A percentile compares a stretch with the other conserved stretches of the same genome.
Conservation (phyloP, 35 echinoderm and acorn worm species). For the Eucidaris tribuloides region DNA sequence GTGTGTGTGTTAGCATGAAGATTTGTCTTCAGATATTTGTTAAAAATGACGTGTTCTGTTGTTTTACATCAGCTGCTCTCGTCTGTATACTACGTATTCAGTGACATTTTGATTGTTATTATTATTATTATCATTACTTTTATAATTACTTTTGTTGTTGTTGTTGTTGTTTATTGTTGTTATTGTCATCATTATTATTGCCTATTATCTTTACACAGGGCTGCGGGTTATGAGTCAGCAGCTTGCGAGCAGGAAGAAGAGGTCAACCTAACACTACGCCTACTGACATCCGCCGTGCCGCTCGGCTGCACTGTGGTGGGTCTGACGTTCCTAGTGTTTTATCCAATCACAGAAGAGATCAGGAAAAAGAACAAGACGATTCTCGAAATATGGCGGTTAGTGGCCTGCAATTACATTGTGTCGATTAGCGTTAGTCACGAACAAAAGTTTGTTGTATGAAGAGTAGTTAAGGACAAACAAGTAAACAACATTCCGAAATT, state of each 20-base stretch:
- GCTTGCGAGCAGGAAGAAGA: constrained; percentile 73
- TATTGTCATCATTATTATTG: too few species aligned
- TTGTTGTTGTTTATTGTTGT: too few species aligned
- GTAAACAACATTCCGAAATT: background rate
- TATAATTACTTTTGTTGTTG: too few species aligned
- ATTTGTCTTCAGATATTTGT: too few species aligned
- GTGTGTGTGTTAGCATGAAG: too few species aligned
- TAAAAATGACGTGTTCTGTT: too few species aligned
- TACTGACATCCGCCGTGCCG: constrained; percentile 76
- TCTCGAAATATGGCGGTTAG: constrained; percentile 92
- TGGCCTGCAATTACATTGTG: background rate
- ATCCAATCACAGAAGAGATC: constrained; percentile 92
- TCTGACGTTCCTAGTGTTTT: constrained; percentile 63
- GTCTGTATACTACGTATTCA: too few species aligned
- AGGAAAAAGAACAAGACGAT: constrained; percentile 90
- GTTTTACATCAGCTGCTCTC: too few species aligned
- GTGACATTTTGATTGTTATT: too few species aligned
- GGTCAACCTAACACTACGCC: constrained; percentile 50
- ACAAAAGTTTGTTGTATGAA: background rate
- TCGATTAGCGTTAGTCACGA: background rate
- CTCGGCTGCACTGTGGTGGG: constrained; percentile 55
- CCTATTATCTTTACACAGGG: too few species aligned
- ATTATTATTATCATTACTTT: too few species aligned
- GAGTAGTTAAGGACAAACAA: background rate
- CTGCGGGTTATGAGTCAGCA: constrained; percentile 65